These are phyloP conservation scores for Cardiocondyla obscurior DNA, from an alignment of 1,140 invertebrate genomes.

Conservation along the genomic window DNA sequence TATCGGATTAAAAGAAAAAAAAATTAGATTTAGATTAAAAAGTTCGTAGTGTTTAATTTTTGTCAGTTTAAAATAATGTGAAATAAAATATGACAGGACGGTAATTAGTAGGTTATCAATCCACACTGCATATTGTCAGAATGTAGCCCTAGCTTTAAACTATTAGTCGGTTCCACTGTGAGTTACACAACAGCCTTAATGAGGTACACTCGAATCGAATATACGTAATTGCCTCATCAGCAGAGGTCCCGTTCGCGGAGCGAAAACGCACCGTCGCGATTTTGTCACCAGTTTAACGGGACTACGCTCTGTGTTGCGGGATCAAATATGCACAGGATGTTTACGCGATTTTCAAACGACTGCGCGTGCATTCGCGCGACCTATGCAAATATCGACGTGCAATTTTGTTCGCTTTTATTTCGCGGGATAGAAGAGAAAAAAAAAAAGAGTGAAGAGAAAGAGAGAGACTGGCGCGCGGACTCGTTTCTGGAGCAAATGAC, in stretches of 20 bases:
- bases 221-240: slow-evolving; percentile 50
- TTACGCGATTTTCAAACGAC: slow-evolving; percentile 44
- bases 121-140: not conserved
- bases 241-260: slow-evolving; percentile 39
- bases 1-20: not conserved
- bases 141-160: slow-evolving; percentile 21
- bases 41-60: not conserved
- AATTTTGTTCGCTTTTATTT: slow-evolving; percentile 25
- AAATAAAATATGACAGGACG: not conserved
- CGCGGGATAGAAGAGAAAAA: not conserved
- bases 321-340: slow-evolving; percentile 41
- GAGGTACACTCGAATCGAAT: slow-evolving; percentile 44
- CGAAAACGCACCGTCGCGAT: slow-evolving; percentile 25
- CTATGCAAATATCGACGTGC: slow-evolving; percentile 35
- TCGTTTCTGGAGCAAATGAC: slow-evolving; percentile 24
- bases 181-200: slow-evolving; percentile 44
- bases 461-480: not conserved
- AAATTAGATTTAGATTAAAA: not conserved
- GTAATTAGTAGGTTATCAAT: not conserved
- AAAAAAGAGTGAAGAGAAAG: not conserved
- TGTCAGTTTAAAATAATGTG: not conserved
- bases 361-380: slow-evolving; percentile 3
- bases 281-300: slow-evolving; percentile 41
- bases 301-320: slow-evolving; percentile 12
- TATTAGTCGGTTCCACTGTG: not conserved